Conservation (phyloP, 2,888 invertebrate species). For the Thecocarcelia acutangulata region DNA sequence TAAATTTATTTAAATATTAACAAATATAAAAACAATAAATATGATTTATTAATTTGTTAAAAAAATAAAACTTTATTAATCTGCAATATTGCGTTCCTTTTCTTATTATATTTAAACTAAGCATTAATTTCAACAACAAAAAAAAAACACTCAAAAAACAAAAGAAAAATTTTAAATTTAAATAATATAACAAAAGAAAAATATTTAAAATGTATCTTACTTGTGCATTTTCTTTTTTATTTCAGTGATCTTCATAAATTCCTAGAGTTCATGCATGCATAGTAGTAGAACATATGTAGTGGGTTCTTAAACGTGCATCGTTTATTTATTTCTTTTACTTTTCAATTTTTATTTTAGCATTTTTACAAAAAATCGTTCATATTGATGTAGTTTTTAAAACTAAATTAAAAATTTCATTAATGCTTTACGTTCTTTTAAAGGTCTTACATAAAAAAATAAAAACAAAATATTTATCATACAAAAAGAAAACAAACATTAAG, state of each 20-base stretch:
- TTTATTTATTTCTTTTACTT: constrained; percentile 25
- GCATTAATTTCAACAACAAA: constrained; percentile 10
- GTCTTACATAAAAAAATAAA: constrained; percentile 60
- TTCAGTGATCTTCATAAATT: constrained; percentile 64
- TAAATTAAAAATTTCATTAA: constrained; percentile 73
- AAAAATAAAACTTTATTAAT: background rate
- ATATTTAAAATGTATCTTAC: constrained; percentile 64
- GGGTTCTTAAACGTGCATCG: constrained; percentile 67
- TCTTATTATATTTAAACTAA: background rate
- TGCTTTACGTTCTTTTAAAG: constrained; percentile 53
- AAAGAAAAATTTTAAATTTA: constrained; percentile 13
- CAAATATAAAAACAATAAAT: constrained; percentile 15
- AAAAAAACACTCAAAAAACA: constrained; percentile 4
- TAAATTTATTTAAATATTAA: constrained; percentile 3
- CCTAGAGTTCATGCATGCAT: constrained; percentile 66
- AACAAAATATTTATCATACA: constrained; percentile 46
- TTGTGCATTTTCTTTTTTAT: constrained; percentile 61
- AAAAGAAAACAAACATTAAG: constrained; percentile 46
- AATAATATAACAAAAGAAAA: constrained; percentile 50
- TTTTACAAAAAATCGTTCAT: constrained; percentile 80
- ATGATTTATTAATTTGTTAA: constrained; percentile 3
- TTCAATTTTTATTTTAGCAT: constrained; percentile 63
- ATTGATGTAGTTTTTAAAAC: constrained; percentile 80
- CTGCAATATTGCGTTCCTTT: background rate
- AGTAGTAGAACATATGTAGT: constrained; percentile 56